Percentiles rank a stretch among this genome's conserved stretches.
phyloP scores from a whole-genome alignment of 1,140 invertebrate genomes.

The Yoshiicerus persimilis region DNA sequence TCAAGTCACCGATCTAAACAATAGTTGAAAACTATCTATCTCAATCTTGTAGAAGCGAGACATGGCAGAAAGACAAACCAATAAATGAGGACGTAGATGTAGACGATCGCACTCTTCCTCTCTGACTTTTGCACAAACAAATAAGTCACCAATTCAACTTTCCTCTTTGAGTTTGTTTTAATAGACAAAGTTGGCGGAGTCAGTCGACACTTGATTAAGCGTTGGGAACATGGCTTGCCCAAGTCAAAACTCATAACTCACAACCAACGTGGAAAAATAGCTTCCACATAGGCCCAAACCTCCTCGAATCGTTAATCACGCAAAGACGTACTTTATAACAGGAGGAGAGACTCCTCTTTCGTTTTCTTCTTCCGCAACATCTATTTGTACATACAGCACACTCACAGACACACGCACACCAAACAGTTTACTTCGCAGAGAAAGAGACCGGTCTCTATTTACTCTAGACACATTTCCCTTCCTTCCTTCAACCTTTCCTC shows the following conservation, averaged over 20 bases:
- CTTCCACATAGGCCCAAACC: conserved; percentile 5
- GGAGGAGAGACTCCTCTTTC: not conserved
- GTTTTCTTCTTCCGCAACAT: not conserved
- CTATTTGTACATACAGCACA: not conserved
- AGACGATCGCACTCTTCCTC: conserved; percentile 3
- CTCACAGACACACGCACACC: not conserved
- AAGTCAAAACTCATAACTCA: conserved; percentile 49
- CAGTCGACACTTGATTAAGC: conserved; percentile 46
- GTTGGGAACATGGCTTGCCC: conserved; percentile 34
- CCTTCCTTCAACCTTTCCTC: not conserved
- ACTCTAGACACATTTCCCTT: not conserved
- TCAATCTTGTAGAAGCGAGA: conserved; percentile 33
- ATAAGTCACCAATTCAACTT: conserved; percentile 44
- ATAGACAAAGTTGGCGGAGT: conserved; percentile 45
- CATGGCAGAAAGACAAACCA: conserved; percentile 22
- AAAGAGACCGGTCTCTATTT: not conserved
- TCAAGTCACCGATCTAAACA: conserved; percentile 16
- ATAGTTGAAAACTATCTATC: conserved; percentile 30
- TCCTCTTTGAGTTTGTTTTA: conserved; percentile 42
- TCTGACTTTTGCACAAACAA: conserved; percentile 41
- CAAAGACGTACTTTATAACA: conserved; percentile 20
- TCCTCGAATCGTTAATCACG: conserved; percentile 36
- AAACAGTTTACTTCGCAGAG: not conserved
- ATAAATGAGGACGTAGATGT: conserved; percentile 20
- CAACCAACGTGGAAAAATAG: conserved; percentile 31